Evolutionary conservation across 2,888 invertebrate genomes (phyloP).

Genomic region (Ethmia dodecea): DNA sequence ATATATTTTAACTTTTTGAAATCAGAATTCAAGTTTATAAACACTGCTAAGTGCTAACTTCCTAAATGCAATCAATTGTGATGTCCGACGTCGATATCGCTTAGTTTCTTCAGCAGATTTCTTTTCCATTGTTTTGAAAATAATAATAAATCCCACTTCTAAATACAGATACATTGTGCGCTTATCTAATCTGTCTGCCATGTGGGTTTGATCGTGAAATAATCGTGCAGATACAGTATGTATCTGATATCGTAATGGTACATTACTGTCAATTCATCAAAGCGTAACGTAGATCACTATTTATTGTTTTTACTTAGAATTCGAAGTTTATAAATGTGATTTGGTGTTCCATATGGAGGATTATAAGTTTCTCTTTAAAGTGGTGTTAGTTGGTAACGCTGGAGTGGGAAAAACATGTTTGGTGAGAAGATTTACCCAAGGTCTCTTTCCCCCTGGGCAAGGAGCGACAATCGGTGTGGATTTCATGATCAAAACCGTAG

Average conservation of each 20-base stretch:
- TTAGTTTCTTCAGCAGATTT: slow-evolving; percentile 17
- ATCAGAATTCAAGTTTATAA: background rate
- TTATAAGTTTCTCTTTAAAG: slow-evolving; percentile 99
- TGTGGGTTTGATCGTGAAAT: slow-evolving; percentile 46
- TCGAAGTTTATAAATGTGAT: slow-evolving; percentile 43
- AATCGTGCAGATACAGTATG: slow-evolving; percentile 42
- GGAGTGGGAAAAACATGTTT: slow-evolving; percentile 99
- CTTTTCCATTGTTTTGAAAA: slow-evolving; percentile 37
- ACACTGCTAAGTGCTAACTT: too few species aligned
- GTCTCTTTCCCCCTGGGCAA: slow-evolving; percentile 98
- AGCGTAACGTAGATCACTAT: slow-evolving; percentile 55
- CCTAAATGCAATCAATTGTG: slow-evolving; percentile 7
- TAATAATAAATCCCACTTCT: too few species aligned
- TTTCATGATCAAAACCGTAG: slow-evolving; percentile 99
- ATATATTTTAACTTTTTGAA: too few species aligned
- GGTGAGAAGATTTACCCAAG: slow-evolving; percentile 97
- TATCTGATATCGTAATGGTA: slow-evolving; percentile 40
- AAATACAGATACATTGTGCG: too few species aligned
- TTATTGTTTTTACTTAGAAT: slow-evolving; percentile 29
- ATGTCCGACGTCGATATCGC: slow-evolving; percentile 32
- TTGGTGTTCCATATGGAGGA: slow-evolving; percentile 88
- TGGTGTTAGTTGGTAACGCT: slow-evolving; percentile 98
- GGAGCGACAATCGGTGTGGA: slow-evolving; percentile 99
- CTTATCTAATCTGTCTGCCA: slow-evolving; percentile 52
- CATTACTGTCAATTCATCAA: slow-evolving; percentile 46